Evolutionary conservation across 1,140 invertebrate species (phyloP).

Genomic region (Hylyphantes graminicola): DNA sequence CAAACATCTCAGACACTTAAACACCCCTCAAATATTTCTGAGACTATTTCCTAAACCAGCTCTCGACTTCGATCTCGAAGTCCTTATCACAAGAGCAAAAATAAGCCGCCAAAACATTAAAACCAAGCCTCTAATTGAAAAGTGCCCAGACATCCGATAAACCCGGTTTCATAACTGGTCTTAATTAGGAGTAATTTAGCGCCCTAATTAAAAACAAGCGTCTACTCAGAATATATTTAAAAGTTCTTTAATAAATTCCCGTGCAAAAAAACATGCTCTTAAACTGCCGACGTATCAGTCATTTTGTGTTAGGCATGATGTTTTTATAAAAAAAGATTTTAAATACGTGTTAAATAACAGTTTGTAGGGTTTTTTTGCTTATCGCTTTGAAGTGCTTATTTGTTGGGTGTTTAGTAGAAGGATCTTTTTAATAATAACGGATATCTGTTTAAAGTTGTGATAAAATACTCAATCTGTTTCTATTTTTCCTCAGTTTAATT

Average conservation of each 20-base stretch:
- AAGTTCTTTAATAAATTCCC: neutral
- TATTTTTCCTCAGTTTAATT: too few species aligned
- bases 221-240: constrained; percentile 42
- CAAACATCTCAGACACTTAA: too few species aligned
- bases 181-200: constrained; percentile 58
- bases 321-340: constrained; percentile 16
- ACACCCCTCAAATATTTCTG: too few species aligned
- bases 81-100: neutral
- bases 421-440: too few species aligned
- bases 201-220: constrained; percentile 57
- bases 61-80: too few species aligned
- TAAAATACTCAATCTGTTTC: too few species aligned
- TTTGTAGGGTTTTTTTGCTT: too few species aligned
- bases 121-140: constrained; percentile 47
- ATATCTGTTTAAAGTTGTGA: too few species aligned
- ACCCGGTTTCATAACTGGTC: constrained; percentile 57
- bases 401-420: too few species aligned
- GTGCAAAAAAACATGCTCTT: constrained; percentile 30
- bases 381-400: too few species aligned
- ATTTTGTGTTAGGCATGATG: neutral
- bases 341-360: neutral
- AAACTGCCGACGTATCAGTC: constrained; percentile 34
- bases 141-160: constrained; percentile 54
- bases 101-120: constrained; percentile 43
- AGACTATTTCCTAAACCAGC: too few species aligned